Base-by-base conservation (phyloP, 2,888 invertebrate genomes). In the Scotopteryx bipunctaria region DNA sequence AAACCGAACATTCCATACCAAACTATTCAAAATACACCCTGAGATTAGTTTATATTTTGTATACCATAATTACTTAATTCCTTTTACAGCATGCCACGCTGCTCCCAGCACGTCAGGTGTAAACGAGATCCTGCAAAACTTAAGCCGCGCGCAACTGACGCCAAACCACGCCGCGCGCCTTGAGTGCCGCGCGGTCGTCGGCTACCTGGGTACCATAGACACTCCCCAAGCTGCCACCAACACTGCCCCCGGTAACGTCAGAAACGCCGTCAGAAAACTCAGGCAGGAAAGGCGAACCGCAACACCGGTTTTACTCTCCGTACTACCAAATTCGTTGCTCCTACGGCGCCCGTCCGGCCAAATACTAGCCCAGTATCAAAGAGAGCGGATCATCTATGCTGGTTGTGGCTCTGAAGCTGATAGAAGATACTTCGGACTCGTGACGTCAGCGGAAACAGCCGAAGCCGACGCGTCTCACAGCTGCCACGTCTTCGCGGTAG, bases 201-300 rank as follows among this genome's bases (percentile, higher is more conserved):
- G 98, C 0, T 99, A 99, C 81, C 91, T 99, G 37, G 98, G 98
- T 14, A 98, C 98, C 1, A 97, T 99, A 58, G 98, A 98, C 85
- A 98, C 98, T 91, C 98, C 98, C 0, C 95, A 95, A 77, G 95
- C 96, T 62, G 91, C 96, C 32, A 91, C 94, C 42, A 93, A 94
- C 35, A 94, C 94, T 29, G 94, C 95, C 8, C 94, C 97, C 46
- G 93, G 94, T 78, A 94, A 95, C 11, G 94, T 98, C 9, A 93
- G 96, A 50, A 96, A 94, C 49, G 98, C 98, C 57, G 98, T 99
- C 36, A 93, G 96, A 54, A 94, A 97, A 69, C 88, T 98, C 32
- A 92, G 98, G 21, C 95, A 97, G 55, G 98, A 98, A 68, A 95
- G 97, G 78, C 94, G 97, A 38, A 94, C 94, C 8, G 96, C 96